These are phyloP conservation scores for Smutsia gigantea DNA, from an alignment of 2,797 vertebrate species.

Conservation along the genomic window DNA sequence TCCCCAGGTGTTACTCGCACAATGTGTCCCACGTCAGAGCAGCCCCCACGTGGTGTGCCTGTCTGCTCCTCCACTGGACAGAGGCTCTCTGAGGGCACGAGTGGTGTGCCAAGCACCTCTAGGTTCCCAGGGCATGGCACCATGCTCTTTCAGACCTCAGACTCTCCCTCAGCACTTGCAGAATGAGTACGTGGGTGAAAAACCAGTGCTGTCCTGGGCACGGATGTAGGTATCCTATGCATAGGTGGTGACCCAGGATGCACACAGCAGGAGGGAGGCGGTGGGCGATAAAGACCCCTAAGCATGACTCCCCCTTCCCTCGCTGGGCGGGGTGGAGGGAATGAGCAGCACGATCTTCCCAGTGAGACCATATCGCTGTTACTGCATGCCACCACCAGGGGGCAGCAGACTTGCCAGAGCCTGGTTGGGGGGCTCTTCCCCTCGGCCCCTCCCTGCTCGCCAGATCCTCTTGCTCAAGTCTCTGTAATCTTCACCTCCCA, in stretches of 20 bases:
- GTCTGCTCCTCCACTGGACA: background rate
- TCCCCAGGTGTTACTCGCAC: background rate
- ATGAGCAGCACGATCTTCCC: background rate
- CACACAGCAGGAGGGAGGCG: background rate
- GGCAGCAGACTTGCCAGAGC: slow-evolving; percentile 44
- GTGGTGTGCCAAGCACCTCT: background rate
- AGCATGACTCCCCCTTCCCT: background rate
- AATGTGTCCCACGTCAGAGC: background rate
- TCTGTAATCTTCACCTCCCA: background rate
- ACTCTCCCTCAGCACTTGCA: background rate
- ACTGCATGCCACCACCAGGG: slow-evolving; percentile 48
- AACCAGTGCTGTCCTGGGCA: background rate
- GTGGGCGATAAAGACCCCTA: background rate
- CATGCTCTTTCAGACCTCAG: background rate
- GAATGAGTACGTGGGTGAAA: background rate
- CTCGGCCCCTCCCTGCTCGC: background rate
- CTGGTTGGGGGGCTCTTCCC: background rate
- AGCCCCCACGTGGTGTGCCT: background rate
- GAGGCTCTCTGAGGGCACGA: background rate
- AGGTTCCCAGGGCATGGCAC: background rate
- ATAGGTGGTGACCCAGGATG: background rate
- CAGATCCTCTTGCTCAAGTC: background rate
- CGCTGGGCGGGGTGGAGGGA: background rate
- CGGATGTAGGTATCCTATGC: background rate
- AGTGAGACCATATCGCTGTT: background rate